These are phyloP conservation scores for Microtus pennsylvanicus DNA, from an alignment of 2,113 vertebrate genomes.

Conservation along the genomic window DNA sequence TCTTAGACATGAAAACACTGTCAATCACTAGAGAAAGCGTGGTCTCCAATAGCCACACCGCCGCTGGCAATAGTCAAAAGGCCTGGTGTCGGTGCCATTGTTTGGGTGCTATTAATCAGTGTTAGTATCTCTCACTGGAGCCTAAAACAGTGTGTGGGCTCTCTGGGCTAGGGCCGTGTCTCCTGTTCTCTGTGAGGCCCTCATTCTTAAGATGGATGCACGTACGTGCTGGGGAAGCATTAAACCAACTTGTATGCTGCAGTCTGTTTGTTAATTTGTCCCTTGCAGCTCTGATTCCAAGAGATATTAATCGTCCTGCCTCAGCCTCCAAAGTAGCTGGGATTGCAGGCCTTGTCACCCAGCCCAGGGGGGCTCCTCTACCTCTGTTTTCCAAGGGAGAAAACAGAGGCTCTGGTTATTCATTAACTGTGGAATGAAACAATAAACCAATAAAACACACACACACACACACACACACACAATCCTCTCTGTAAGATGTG, in stretches of 20 bases:
- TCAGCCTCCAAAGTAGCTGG: neutral
- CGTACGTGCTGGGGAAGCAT: neutral
- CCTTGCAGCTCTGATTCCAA: neutral
- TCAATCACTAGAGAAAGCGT: neutral
- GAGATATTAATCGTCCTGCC: neutral
- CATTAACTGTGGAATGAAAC: neutral
- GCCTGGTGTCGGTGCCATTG: neutral
- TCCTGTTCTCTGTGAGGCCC: neutral
- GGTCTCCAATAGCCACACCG: neutral
- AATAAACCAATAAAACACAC: neutral
- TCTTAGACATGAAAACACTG: neutral
- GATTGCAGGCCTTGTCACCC: neutral
- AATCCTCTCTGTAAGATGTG: neutral
- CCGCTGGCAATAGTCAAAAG: neutral
- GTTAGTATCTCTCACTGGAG: neutral
- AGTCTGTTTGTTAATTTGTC: neutral
- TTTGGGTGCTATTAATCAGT: neutral
- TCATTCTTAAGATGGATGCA: neutral
- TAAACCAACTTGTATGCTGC: too few species aligned
- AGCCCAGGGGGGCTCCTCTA: neutral
- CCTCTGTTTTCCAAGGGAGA: neutral
- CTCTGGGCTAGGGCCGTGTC: neutral
- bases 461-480: too few species aligned
- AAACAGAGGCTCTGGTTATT: conserved; percentile 11
- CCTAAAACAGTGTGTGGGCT: neutral